Evolutionary conservation across 2,888 invertebrate species (phyloP).

Genomic region (Conomelus anceps): DNA sequence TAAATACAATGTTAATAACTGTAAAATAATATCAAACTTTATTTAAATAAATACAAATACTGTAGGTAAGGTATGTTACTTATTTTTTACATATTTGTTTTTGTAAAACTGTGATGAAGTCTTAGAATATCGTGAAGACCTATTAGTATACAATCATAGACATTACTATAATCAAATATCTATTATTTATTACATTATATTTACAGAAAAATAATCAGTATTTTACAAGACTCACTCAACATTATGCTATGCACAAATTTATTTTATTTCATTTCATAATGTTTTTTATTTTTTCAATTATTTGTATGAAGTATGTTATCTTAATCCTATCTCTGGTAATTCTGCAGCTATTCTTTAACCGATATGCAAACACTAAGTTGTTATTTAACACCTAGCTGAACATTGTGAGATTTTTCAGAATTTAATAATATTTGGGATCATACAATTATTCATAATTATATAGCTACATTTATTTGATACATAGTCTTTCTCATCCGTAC

Average conservation of each 20-base stretch:
- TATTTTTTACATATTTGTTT: background rate
- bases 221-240: background rate
- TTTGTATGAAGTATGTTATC: too few relatives aligned
- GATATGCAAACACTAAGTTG: background rate
- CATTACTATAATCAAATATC: background rate
- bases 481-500: too few relatives aligned
- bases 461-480: too few relatives aligned
- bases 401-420: background rate
- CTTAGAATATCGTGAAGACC: background rate
- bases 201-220: background rate
- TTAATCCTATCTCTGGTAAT: background rate
- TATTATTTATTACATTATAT: background rate
- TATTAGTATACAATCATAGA: background rate
- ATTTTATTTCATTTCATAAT: background rate
- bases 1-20: background rate
- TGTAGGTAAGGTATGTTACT: background rate
- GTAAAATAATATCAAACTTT: background rate
- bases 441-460: too few relatives aligned
- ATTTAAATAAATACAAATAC: background rate
- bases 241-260: background rate
- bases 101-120: background rate
- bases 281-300: background rate
- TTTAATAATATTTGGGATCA: too few relatives aligned
- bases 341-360: background rate
- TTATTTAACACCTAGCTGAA: too few relatives aligned